Evolutionary conservation across 1,140 invertebrate genomes (phyloP).

Genomic region (Zaprionus camerounensis): DNA sequence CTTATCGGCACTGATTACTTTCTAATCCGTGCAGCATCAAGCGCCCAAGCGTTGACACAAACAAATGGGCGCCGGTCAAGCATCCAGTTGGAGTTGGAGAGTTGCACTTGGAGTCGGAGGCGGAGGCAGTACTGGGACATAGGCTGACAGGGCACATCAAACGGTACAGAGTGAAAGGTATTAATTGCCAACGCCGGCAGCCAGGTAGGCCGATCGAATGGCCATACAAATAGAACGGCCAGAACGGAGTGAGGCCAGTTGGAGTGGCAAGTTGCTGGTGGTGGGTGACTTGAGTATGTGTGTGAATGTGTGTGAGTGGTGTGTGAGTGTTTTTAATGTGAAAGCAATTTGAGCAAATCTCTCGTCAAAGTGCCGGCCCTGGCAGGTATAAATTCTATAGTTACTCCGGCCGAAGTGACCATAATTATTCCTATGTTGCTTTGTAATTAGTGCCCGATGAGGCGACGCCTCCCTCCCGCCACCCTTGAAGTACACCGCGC

Average conservation of each 20-base stretch:
- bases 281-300: conserved; percentile 44
- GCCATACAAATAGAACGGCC: conserved; percentile 18
- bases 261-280: not conserved
- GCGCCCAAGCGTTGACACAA: conserved; percentile 75
- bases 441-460: conserved; percentile 79
- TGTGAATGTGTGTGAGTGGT: conserved; percentile 40
- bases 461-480: conserved; percentile 37
- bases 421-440: conserved; percentile 83
- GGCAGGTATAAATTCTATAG: conserved; percentile 67
- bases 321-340: conserved; percentile 79
- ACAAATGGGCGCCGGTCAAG: conserved; percentile 56
- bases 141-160: conserved; percentile 75
- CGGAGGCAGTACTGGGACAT: conserved; percentile 25
- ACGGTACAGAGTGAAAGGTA: conserved; percentile 74
- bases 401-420: conserved; percentile 74
- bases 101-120: not conserved
- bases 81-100: conserved; percentile 29
- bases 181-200: conserved; percentile 66
- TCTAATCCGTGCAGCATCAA: conserved; percentile 79
- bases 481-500: conserved; percentile 45
- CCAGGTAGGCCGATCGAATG: conserved; percentile 60
- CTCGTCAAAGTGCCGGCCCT: conserved; percentile 59
- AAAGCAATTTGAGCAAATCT: conserved; percentile 80
- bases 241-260: not conserved
- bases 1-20: conserved; percentile 82